Percentiles rank a stretch among this genome's conserved stretches.
These are phyloP conservation scores for Clupea harengus DNA, from an alignment of 2,113 vertebrate genomes.

Conservation along the genomic window DNA sequence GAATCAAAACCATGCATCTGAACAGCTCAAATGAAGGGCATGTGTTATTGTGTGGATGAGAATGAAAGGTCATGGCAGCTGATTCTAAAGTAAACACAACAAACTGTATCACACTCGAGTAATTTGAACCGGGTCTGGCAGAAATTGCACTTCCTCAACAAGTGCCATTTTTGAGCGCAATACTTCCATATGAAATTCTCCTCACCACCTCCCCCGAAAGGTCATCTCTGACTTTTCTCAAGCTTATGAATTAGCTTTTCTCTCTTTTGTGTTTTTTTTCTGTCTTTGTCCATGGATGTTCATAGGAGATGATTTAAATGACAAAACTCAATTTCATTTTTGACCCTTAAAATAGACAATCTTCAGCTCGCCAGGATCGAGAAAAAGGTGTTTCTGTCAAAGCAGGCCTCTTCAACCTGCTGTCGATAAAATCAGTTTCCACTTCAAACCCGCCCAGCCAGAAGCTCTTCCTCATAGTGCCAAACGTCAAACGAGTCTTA, in stretches of 20 bases:
- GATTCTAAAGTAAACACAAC: not conserved
- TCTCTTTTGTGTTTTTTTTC: slow-evolving; percentile 34
- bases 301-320: slow-evolving; percentile 51
- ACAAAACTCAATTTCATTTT: slow-evolving; percentile 43
- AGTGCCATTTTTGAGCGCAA: not conserved
- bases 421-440: not conserved
- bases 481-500: not conserved
- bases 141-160: not conserved
- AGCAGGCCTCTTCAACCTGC: not conserved
- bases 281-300: slow-evolving; percentile 27
- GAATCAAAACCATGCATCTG: not conserved
- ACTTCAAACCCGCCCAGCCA: not conserved
- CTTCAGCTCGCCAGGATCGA: not conserved
- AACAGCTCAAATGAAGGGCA: not conserved
- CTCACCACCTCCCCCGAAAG: slow-evolving; percentile 9
- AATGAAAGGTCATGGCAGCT: not conserved
- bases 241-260: slow-evolving; percentile 43
- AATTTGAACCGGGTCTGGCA: not conserved
- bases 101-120: not conserved
- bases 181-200: not conserved
- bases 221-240: slow-evolving; percentile 23
- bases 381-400: slow-evolving; percentile 17
- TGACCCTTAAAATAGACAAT: slow-evolving; percentile 5
- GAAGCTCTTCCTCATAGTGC: not conserved
- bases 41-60: not conserved